These are phyloP conservation scores for Saimiri boliviensis DNA, from an alignment of 2,113 vertebrate species.

Conservation along the genomic window DNA sequence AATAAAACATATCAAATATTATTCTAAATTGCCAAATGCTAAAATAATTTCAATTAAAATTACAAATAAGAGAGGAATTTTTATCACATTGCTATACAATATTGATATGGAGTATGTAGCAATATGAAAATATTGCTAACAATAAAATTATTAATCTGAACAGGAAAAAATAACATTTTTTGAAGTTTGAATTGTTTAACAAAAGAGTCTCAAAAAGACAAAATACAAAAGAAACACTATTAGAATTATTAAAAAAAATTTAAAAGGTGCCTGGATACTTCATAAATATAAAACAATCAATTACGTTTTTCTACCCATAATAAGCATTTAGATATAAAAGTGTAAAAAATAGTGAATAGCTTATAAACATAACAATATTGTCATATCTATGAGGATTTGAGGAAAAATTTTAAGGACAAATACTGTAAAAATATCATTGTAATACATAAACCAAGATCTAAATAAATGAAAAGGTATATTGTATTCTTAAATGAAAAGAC, in stretches of 20 bases:
- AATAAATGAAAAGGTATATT: neutral
- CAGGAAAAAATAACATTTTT: neutral
- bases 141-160: neutral
- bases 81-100: neutral
- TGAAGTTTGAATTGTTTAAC: neutral
- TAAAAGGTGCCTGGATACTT: neutral
- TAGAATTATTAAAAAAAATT: neutral
- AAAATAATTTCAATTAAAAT: neutral
- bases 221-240: neutral
- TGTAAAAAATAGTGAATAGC: neutral
- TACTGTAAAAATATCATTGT: neutral
- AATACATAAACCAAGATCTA: neutral
- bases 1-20: neutral
- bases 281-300: neutral
- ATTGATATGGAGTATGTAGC: neutral
- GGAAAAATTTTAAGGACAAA: neutral
- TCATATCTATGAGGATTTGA: neutral
- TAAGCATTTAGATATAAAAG: neutral
- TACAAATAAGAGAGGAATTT: neutral
- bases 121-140: neutral
- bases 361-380: neutral
- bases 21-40: neutral
- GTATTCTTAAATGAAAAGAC: neutral
- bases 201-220: neutral
- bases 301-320: neutral